These are phyloP conservation scores for Pangasius djambal DNA, from an alignment of 2,797 vertebrate species.

Conservation along the genomic window DNA sequence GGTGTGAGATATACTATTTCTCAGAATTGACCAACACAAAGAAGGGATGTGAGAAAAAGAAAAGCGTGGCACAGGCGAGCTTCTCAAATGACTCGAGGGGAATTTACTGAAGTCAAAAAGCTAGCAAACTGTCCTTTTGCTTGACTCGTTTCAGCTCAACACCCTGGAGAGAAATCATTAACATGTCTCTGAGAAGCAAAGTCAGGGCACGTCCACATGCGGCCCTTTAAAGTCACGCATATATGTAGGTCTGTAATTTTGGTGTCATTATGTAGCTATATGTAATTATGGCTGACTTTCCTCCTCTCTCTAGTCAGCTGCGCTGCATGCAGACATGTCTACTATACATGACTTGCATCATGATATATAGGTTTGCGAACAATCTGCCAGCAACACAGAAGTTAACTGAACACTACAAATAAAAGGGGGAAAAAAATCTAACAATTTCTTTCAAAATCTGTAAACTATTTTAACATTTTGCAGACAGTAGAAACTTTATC, in stretches of 20 bases:
- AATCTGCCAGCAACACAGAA: neutral
- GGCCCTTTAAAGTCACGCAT: neutral
- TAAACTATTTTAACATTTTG: neutral
- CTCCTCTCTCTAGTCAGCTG: neutral
- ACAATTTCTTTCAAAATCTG: neutral
- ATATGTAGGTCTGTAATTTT: neutral
- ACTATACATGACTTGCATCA: neutral
- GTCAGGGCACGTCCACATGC: neutral
- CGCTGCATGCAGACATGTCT: neutral
- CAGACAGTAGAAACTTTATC: neutral
- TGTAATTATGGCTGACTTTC: neutral
- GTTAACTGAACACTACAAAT: neutral
- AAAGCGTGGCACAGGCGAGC: neutral
- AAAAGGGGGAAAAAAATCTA: neutral
- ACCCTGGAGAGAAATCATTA: conserved; percentile 55
- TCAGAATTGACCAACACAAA: conserved; percentile 5
- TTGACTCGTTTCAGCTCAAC: conserved; percentile 32
- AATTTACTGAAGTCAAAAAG: neutral
- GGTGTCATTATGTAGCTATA: neutral
- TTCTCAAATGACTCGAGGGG: neutral
- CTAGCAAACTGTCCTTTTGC: neutral
- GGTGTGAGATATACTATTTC: neutral
- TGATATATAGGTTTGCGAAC: neutral
- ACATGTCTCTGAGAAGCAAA: conserved; percentile 44
- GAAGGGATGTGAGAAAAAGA: neutral